phyloP scores from a whole-genome alignment of 1,140 invertebrate genomes.

The Argopecten irradians region DNA sequence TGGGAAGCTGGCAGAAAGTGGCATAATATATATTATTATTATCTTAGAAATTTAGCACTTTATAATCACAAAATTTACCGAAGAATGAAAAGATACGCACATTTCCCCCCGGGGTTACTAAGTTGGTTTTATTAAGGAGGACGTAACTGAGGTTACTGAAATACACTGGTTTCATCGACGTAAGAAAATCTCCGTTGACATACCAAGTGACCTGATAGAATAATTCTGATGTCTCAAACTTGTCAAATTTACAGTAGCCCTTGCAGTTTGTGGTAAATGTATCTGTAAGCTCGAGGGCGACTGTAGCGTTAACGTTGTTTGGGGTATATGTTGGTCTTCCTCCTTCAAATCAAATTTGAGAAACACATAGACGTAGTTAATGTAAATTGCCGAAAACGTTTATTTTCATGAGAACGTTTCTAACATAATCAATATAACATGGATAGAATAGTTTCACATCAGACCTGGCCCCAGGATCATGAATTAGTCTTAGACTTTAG shows the following conservation, averaged over 20 bases:
- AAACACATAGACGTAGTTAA: too few species aligned
- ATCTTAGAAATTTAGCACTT: too few species aligned
- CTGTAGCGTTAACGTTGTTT: background rate
- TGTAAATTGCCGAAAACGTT: too few species aligned
- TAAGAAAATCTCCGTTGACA: background rate
- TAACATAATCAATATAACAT: too few species aligned
- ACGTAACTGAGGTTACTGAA: background rate
- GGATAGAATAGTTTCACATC: too few species aligned
- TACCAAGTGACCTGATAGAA: background rate
- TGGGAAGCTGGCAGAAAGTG: too few species aligned
- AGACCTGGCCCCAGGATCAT: too few species aligned
- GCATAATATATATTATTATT: too few species aligned
- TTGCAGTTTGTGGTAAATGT: background rate
- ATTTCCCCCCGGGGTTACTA: background rate
- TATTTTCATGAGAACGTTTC: too few species aligned
- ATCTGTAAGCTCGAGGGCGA: background rate
- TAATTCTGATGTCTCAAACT: background rate
- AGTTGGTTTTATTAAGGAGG: background rate
- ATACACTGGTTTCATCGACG: background rate
- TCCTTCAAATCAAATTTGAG: background rate
- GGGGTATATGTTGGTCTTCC: background rate
- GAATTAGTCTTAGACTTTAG: too few species aligned
- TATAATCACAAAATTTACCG: too few species aligned
- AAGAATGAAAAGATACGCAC: too few species aligned
- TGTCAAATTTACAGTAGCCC: background rate